Evolutionary conservation across 1,140 invertebrate species (phyloP), one percentile per base, ranked within the genome.

Genomic region (Drosophila miranda): DNA sequence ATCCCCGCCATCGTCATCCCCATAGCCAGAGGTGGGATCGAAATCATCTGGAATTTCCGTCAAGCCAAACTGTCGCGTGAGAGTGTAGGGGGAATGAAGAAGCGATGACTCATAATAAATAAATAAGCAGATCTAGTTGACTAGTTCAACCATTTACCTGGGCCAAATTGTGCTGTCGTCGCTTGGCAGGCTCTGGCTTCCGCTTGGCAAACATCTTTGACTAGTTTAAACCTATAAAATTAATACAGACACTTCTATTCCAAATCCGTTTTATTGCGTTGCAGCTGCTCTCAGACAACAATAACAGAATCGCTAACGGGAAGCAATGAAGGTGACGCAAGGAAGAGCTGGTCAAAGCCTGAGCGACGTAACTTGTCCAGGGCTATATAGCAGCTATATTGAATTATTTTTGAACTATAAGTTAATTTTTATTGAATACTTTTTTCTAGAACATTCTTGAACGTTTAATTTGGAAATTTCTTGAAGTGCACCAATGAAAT

Each of bases 41-140:
- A 95, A 92, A 69, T 93, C 92, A 60, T 94, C 93, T 51, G 94
- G 93, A 46, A 96, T 93, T 91, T 95, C 94, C 82, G 96, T 93
- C 63, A 97, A 92, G 11, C 95, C 96, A 93, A 94, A 95, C 95
- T 96, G 79, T 78, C 74, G 86, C 67, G 30, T 26, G 14, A 57
- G 34, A 30, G 64, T 19, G 77, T 3, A 41, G 30, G 6, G 8
- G 28, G 46, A 73, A 55, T 46, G 16, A 58, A 55, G 21, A 52
- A 73, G 13, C 45, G 44, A 75, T 88, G 78, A 89, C 28, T 90
- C 78, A 88, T 89, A 69, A 57, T 71, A 59, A 61, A 60, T 73
- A 72, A 76, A 77, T 88, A 79, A 61, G n/a, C 52, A 44, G 13
- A 45, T 48, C 26, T 55, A 34, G 28, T 13, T 56, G 34, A 13